Base-by-base conservation (phyloP, 2,888 invertebrate genomes). In the Sarcophaga carnaria region DNA sequence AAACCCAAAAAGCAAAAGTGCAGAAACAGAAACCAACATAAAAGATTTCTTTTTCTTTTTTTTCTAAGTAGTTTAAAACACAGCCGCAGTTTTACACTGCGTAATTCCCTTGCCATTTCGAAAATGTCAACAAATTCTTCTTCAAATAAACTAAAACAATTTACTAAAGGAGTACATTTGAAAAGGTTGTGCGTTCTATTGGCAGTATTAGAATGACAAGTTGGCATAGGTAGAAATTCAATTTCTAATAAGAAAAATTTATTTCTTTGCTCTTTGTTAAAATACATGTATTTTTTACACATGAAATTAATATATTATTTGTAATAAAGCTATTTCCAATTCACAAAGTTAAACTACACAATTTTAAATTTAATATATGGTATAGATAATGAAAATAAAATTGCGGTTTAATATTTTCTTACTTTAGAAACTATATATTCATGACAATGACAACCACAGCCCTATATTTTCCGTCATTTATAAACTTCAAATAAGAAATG, bases 91-190 rank as follows among this genome's bases (percentile, higher is more conserved):
- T 54, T 22, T 67, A 25, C 67, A 67, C n/a, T 69, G 37, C 37
- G 59, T 72, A 37, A 37, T 37, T 37, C 10, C 37, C 37, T 37
- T 37, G 37, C 37, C 37, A 37, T 66, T 79, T 83, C 78, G 25
- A 37, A 83, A 83, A 79, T 83, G 79, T 79, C 83, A 75, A 75
- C 79, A 74, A 74, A 79, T 79, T 69, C 45, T 63, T 22, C 63
- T 70, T 37, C 45, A 76, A 11, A 59, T 64, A 45, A 54, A 54
- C 5, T 17, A 54, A 37, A 37, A 37, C 37, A 37, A 37, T 37
- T 37, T 37, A 37, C 37, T 62, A 11, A 22, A 20, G 20, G 5
- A n/a, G 11, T 67, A 10, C 37, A 25, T 25, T 67, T 67, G 67
- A 45, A 67, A 67, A 67, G 45, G 67, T 67, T 67, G 45, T 67